Percentiles rank a stretch among this genome's conserved stretches.
Evolutionary conservation across 2,888 invertebrate species (phyloP).

Genomic region (Sepioteuthis lessoniana): DNA sequence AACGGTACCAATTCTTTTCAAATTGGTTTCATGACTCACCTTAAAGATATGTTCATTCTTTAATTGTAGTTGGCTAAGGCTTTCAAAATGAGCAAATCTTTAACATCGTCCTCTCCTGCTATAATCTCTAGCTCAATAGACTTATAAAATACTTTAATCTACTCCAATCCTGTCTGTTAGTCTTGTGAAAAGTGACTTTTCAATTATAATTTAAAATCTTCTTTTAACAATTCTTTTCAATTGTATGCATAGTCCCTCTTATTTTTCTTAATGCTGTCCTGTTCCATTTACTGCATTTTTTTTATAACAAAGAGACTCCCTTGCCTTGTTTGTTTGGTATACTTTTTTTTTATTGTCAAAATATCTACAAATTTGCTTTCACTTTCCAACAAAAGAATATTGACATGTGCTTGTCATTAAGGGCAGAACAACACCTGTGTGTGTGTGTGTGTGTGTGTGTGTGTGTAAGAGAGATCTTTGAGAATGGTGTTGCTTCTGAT

Average conservation of each 20-base stretch:
- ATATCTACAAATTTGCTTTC: not conserved
- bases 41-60: not conserved
- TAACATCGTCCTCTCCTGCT: not conserved
- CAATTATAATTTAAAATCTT: not conserved
- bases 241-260: not conserved
- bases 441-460: not conserved
- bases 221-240: not conserved
- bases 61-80: not conserved
- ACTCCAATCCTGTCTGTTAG: too few species aligned
- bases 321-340: too few species aligned
- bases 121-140: not conserved
- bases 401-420: not conserved
- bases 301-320: too few species aligned
- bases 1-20: not conserved
- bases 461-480: not conserved
- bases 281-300: too few species aligned
- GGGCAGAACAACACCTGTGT: not conserved
- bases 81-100: too few species aligned
- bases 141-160: not conserved
- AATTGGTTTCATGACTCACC: not conserved
- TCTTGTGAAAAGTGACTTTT: not conserved
- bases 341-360: too few species aligned
- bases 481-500: not conserved
- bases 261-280: too few species aligned
- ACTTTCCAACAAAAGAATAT: not conserved